Evolutionary conservation across 2,797 vertebrate genomes (phyloP), one percentile per base, ranked within the genome.

Genomic region (Myoxocephalus aenaeus): DNA sequence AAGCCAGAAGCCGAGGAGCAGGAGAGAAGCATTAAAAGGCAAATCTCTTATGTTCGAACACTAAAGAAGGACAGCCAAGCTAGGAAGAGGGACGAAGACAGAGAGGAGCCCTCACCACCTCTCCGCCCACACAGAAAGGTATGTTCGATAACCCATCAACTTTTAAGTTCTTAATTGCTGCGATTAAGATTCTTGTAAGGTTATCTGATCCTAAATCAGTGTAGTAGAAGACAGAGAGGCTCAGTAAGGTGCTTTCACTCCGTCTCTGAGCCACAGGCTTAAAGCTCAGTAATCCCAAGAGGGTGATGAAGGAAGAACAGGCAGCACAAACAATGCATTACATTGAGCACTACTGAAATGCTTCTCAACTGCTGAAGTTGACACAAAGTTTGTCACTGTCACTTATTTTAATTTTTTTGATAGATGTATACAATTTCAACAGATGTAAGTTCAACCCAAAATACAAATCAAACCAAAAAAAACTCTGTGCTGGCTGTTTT

Each of bases 21-120:
- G 61, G 77, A 80, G 48, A 79, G 68, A 25, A 82, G 75, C 44
- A 51, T 93, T 46, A 91, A 93, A 75, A 91, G 93, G 83, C 93
- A 92, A 81, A 95, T 96, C 73, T 96, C 95, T 57, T 95, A 89
- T 3, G 65, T 90, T 1, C 77, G 70, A 36, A 88, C 78, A 1
- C 50, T 59, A 4, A 89, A 86, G 42, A 85, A 87, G 74, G 83
- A 92, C 32, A 40, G 34, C 63, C 13, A 22, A 1, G 56, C 48
- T 0, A 73, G 63, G 53, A 81, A 73, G 74, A 69, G 36, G 13
- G 75, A 75, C 5, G 50, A 42, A 17, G 54, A 66, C 20, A 36
- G 22, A 44, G 65, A 82, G 7, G 83, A 78, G 17, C 73, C 20
- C 13, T 69, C 65, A 5, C 18, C 70, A 7, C 73, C 62, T n/a